These are phyloP conservation scores for Drosophila oshimai DNA, from an alignment of 1,140 invertebrate genomes.

Conservation along the genomic window DNA sequence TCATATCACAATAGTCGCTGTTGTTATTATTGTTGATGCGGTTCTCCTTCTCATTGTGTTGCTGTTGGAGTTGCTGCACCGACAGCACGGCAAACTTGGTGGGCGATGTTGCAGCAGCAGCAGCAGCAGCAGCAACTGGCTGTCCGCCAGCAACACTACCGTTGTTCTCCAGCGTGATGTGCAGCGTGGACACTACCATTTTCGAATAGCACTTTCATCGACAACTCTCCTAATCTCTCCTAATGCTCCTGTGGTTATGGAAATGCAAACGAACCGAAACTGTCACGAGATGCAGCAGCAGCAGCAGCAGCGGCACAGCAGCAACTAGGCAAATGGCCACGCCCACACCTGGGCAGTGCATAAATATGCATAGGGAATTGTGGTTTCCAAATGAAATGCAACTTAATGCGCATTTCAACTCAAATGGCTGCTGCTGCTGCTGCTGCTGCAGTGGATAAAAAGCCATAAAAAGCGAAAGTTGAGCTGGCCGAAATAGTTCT, in stretches of 20 bases:
- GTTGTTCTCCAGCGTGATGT: slow-evolving; percentile 66
- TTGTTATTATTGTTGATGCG: slow-evolving; percentile 46
- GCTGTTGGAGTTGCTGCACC: slow-evolving; percentile 28
- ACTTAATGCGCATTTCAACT: slow-evolving; percentile 66
- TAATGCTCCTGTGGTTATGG: no score
- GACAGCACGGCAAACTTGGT: slow-evolving; percentile 14
- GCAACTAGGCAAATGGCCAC: slow-evolving; percentile 43
- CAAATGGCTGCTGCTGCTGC: slow-evolving; percentile 16
- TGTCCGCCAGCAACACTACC: slow-evolving; percentile 11
- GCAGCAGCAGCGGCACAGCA: neutral
- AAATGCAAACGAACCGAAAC: slow-evolving; percentile 6
- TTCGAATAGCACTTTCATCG: slow-evolving; percentile 10
- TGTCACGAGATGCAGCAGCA: slow-evolving; percentile 1
- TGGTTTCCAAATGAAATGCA: slow-evolving; percentile 57
- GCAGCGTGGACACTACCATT: slow-evolving; percentile 74
- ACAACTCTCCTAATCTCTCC: neutral
- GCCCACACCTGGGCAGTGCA: slow-evolving; percentile 42
- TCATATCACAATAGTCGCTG: slow-evolving; percentile 63
- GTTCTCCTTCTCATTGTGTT: slow-evolving; percentile 20
- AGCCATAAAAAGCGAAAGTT: slow-evolving; percentile 60
- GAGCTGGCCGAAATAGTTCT: slow-evolving; percentile 43
- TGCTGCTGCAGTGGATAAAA: slow-evolving; percentile 13
- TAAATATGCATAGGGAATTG: slow-evolving; percentile 56
- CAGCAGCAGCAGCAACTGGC: neutral
- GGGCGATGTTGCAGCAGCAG: slow-evolving; percentile 5